phyloP scores from a whole-genome alignment of 2,113 vertebrate genomes.

The Petromus typicus region DNA sequence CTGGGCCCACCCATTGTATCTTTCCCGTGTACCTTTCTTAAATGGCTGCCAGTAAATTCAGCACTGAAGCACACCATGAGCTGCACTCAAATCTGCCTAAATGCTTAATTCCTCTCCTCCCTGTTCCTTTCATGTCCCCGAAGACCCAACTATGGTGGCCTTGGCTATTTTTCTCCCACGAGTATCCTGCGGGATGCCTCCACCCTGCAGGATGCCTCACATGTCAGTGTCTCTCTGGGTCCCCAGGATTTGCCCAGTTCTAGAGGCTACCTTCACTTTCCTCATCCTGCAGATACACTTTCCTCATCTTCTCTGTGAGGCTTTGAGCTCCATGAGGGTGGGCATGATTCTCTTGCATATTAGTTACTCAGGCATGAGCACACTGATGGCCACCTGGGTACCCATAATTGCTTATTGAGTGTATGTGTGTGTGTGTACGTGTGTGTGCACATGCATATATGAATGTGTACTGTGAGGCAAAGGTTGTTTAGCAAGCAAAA shows the following conservation, averaged over 20 bases:
- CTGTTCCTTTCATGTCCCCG: not conserved
- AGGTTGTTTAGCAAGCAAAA: not conserved
- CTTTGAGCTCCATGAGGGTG: not conserved
- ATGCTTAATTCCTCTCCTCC: not conserved
- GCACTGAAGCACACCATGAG: not conserved
- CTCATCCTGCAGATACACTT: not conserved
- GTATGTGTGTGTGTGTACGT: not conserved
- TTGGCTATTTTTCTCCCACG: not conserved
- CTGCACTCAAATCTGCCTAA: no score
- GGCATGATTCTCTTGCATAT: not conserved
- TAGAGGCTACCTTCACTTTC: not conserved
- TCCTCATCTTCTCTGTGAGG: not conserved
- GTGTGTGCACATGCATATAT: not conserved
- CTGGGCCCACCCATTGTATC: not conserved
- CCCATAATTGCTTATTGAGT: not conserved
- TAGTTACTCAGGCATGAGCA: not conserved
- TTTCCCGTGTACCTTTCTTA: not conserved
- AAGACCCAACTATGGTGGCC: no score
- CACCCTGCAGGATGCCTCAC: not conserved
- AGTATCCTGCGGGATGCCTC: not conserved
- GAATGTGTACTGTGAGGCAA: not conserved
- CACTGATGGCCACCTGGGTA: not conserved
- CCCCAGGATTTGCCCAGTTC: not conserved
- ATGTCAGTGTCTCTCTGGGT: not conserved
- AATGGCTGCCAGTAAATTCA: not conserved